Percentiles rank a stretch among this genome's conserved stretches.
These are phyloP conservation scores for Ceratina australensis DNA, from an alignment of 1,140 invertebrate species.

Conservation along the genomic window DNA sequence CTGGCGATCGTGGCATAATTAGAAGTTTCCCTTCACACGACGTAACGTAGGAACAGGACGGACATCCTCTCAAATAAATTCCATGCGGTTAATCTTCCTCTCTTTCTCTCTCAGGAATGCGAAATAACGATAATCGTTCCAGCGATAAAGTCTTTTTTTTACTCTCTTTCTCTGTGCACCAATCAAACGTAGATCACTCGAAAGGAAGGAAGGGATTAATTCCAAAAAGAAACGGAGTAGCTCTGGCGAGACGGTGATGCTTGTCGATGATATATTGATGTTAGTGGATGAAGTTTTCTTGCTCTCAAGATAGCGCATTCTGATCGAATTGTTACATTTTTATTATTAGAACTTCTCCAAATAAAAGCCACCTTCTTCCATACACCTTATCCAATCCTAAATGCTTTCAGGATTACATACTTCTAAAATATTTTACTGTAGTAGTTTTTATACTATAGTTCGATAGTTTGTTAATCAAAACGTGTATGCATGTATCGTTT, in stretches of 20 bases:
- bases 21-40: conserved; percentile 61
- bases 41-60: conserved; percentile 65
- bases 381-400: too few relatives aligned
- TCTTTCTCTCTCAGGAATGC: conserved; percentile 56
- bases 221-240: conserved; percentile 22
- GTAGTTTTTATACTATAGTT: background rate
- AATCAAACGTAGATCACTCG: conserved; percentile 51
- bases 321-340: background rate
- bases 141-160: conserved; percentile 53
- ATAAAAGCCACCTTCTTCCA: background rate
- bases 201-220: conserved; percentile 33
- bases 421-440: too few relatives aligned
- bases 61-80: conserved; percentile 66
- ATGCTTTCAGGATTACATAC: too few relatives aligned
- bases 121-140: conserved; percentile 58
- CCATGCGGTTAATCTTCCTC: conserved; percentile 72
- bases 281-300: conserved; percentile 3
- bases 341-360: background rate
- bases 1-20: conserved; percentile 63
- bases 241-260: conserved; percentile 16
- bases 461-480: background rate
- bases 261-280: conserved; percentile 19
- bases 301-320: conserved; percentile 26
- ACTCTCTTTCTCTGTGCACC: conserved; percentile 52
- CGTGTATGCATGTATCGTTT: background rate